phyloP scores from a whole-genome alignment of 2,113 vertebrate genomes.

The Cebus imitator region DNA sequence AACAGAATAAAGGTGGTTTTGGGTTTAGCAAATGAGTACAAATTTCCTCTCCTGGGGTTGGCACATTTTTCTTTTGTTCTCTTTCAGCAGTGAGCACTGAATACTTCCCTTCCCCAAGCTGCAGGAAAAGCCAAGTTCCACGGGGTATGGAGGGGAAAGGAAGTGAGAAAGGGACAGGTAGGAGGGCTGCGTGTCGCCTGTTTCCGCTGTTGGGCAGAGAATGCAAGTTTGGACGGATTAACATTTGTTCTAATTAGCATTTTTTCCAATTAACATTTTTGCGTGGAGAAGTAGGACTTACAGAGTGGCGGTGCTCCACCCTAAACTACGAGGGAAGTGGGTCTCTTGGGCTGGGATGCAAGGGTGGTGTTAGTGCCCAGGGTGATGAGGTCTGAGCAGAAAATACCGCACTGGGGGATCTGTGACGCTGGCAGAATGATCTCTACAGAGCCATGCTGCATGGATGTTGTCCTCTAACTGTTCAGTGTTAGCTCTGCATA shows the following conservation, averaged over 20 bases:
- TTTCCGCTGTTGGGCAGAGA: neutral
- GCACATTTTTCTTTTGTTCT: neutral
- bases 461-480: rapidly evolving
- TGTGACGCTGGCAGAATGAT: neutral
- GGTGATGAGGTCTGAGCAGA: neutral
- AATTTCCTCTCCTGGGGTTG: neutral
- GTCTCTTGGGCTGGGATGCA: neutral
- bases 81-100: neutral
- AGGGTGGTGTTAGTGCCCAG: neutral
- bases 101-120: neutral
- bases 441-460: neutral
- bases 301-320: neutral
- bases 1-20: neutral
- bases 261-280: slow-evolving; percentile 52
- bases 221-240: slow-evolving; percentile 6
- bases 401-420: rapidly evolving
- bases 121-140: neutral
- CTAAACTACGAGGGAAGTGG: neutral
- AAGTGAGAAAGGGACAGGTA: neutral
- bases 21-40: neutral
- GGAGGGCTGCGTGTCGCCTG: neutral
- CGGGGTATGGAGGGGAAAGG: neutral
- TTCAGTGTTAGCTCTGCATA: neutral
- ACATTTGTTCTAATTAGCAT: neutral
- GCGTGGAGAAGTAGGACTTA: neutral